Evolutionary conservation across 2,888 invertebrate species (phyloP).

Genomic region (Frankliniella fusca): DNA sequence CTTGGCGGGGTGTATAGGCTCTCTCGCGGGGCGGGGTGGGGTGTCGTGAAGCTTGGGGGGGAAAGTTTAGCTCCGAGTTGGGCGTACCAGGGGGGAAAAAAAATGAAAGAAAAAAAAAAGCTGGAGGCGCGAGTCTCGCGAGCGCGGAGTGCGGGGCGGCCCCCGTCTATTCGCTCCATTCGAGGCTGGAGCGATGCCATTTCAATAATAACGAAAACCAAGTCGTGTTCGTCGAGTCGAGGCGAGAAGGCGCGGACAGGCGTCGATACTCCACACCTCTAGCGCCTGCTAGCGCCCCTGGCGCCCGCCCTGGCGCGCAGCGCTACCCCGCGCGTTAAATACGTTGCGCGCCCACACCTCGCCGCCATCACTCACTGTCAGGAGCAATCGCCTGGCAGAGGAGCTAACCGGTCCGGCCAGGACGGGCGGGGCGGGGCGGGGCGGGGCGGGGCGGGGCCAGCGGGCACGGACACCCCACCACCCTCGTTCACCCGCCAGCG

Average conservation of each 20-base stretch:
- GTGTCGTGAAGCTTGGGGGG: too few species aligned
- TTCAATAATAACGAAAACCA: neutral
- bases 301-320: too few species aligned
- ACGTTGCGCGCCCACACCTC: neutral
- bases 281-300: neutral
- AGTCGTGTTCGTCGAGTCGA: neutral
- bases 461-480: too few species aligned
- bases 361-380: neutral
- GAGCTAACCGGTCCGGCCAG: too few species aligned
- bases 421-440: too few species aligned
- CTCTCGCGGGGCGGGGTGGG: too few species aligned
- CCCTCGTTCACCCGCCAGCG: too few species aligned
- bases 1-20: too few species aligned
- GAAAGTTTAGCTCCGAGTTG: too few species aligned
- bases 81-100: neutral
- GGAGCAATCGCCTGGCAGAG: neutral
- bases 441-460: too few species aligned
- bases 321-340: neutral
- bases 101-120: neutral
- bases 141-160: neutral
- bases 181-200: constrained; percentile 7
- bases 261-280: neutral
- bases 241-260: neutral
- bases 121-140: neutral
- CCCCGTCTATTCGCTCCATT: neutral